Evolutionary conservation across 2,888 invertebrate genomes (phyloP).

Genomic region (Phoronis australis): DNA sequence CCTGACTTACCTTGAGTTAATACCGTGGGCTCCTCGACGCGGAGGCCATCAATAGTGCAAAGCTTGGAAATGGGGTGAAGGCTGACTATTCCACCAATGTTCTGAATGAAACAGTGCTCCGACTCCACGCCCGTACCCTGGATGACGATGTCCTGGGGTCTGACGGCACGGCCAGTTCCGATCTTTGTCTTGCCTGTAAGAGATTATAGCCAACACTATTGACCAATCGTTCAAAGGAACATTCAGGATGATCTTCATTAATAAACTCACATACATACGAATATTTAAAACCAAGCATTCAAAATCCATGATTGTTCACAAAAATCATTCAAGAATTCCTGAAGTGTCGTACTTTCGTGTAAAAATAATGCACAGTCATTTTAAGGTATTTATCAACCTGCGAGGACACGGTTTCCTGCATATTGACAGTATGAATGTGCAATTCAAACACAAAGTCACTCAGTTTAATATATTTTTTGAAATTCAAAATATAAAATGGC

Average conservation of each 20-base stretch:
- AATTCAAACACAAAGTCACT: too few relatives aligned
- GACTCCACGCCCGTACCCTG: conserved; percentile 80
- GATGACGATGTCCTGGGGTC: conserved; percentile 72
- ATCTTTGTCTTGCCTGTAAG: conserved; percentile 67
- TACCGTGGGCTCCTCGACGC: conserved; percentile 67
- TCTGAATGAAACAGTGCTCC: conserved; percentile 82
- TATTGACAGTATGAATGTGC: too few relatives aligned
- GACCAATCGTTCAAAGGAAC: too few relatives aligned
- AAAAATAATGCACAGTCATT: too few relatives aligned
- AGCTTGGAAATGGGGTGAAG: conserved; percentile 70
- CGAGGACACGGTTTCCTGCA: too few relatives aligned
- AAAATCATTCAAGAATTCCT: not conserved
- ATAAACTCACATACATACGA: too few relatives aligned
- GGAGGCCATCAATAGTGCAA: conserved; percentile 69
- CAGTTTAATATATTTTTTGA: too few relatives aligned
- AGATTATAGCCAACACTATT: too few relatives aligned
- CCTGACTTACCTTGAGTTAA: conserved; percentile 74
- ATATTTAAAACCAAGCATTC: not conserved
- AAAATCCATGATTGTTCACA: not conserved
- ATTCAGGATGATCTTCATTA: too few relatives aligned
- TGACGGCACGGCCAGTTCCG: conserved; percentile 66
- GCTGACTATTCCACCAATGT: conserved; percentile 74
- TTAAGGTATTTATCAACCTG: too few relatives aligned
- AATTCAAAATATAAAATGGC: too few relatives aligned
- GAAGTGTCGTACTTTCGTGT: too few relatives aligned